Conservation (phyloP, 2,888 invertebrate species). For the Watsonalla cultraria region DNA sequence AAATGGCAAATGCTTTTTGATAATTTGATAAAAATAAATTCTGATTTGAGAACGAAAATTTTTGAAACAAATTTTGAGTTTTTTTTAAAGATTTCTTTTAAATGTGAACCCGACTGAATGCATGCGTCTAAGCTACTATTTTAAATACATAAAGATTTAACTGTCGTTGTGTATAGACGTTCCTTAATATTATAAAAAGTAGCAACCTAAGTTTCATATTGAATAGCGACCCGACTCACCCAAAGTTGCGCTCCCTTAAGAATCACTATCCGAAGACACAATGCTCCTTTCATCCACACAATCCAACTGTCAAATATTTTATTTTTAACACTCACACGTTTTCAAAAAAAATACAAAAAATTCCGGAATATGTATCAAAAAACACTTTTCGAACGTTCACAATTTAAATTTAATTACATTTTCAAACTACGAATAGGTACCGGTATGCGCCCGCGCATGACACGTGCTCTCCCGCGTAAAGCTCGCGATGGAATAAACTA, state of each 20-base stretch:
- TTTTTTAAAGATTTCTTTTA: too few relatives aligned
- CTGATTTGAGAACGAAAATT: too few relatives aligned
- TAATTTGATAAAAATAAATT: too few relatives aligned
- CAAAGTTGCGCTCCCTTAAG: slow-evolving; percentile 45
- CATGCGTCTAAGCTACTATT: too few relatives aligned
- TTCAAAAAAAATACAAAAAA: slow-evolving; percentile 18
- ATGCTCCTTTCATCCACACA: slow-evolving; percentile 40
- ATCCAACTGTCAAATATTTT: slow-evolving; percentile 50
- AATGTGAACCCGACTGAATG: too few relatives aligned
- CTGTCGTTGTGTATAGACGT: slow-evolving; percentile 9
- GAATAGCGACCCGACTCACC: slow-evolving; percentile 55
- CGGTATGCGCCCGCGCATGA: slow-evolving; percentile 38
- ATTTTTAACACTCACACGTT: slow-evolving; percentile 34
- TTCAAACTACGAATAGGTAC: slow-evolving; percentile 15
- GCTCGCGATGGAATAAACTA: slow-evolving; percentile 69
- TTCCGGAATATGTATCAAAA: slow-evolving; percentile 4
- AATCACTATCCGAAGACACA: slow-evolving; percentile 66
- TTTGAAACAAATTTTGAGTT: too few relatives aligned
- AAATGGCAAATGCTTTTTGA: too few relatives aligned
- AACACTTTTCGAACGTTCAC: slow-evolving; percentile 15
- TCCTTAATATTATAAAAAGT: slow-evolving; percentile 21
- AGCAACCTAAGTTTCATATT: slow-evolving; percentile 33
- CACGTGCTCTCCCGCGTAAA: slow-evolving; percentile 72
- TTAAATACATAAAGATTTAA: neutral
- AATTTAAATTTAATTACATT: slow-evolving; percentile 9